These are phyloP conservation scores for Caerostris extrusa DNA, from an alignment of 1,140 invertebrate genomes.

Conservation along the genomic window DNA sequence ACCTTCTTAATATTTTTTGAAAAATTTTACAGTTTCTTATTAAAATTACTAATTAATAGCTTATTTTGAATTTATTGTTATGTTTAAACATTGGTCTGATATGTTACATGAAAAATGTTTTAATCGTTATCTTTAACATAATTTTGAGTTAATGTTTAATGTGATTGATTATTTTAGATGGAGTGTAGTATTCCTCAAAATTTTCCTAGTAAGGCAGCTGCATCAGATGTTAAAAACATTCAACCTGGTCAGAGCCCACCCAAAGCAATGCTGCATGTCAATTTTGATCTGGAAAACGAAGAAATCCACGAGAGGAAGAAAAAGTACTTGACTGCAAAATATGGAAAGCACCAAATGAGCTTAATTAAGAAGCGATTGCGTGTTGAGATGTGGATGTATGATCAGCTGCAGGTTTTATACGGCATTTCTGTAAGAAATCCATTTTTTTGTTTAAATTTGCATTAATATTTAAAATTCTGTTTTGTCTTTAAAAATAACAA, in stretches of 20 bases:
- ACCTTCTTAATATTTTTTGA: too few relatives aligned
- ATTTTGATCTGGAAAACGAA: constrained; percentile 91
- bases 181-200: constrained; percentile 70
- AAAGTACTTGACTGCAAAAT: constrained; percentile 95
- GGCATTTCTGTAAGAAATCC: constrained; percentile 82
- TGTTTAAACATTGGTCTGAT: too few relatives aligned
- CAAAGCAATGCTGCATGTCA: constrained; percentile 91
- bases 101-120: too few relatives aligned
- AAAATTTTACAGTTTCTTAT: too few relatives aligned
- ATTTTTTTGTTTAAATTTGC: background rate
- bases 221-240: constrained; percentile 51
- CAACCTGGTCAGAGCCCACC: constrained; percentile 62
- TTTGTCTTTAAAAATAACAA: too few relatives aligned
- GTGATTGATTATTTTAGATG: constrained; percentile 40
- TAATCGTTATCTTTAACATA: too few relatives aligned
- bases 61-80: too few relatives aligned
- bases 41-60: too few relatives aligned
- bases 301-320: constrained; percentile 91
- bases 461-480: too few relatives aligned
- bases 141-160: background rate
- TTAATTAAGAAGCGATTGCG: constrained; percentile 95
- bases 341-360: constrained; percentile 97
- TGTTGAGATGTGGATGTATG: constrained; percentile 98
- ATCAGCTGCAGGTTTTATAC: constrained; percentile 94
- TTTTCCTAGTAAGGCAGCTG: constrained; percentile 33